phyloP scores from a whole-genome alignment of 2,797 vertebrate species.

The Enteromius argenteus region DNA sequence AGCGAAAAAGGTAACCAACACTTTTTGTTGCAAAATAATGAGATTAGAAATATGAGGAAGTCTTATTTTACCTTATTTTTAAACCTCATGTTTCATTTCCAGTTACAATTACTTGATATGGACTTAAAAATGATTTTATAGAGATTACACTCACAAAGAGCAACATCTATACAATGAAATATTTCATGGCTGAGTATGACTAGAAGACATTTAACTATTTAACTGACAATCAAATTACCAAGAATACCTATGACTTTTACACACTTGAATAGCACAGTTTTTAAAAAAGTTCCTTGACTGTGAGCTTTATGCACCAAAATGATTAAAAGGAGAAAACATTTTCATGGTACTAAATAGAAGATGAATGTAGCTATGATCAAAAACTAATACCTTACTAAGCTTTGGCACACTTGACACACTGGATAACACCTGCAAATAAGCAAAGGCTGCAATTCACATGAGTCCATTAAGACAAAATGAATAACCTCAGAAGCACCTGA shows the following conservation, averaged over 20 bases:
- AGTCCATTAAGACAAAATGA: neutral
- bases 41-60: neutral
- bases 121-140: neutral
- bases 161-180: neutral
- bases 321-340: neutral
- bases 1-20: neutral
- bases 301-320: neutral
- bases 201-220: neutral
- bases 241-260: neutral
- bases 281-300: neutral
- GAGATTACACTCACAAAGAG: neutral
- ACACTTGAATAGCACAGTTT: neutral
- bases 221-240: neutral
- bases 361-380: neutral
- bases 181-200: neutral
- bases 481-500: neutral
- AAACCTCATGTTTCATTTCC: neutral
- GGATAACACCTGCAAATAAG: conserved; percentile 85
- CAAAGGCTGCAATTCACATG: conserved; percentile 62
- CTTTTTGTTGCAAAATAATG: neutral
- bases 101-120: neutral
- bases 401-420: conserved; percentile 93
- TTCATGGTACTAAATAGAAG: neutral
- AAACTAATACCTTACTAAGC: conserved; percentile 88
- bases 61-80: neutral